These are phyloP conservation scores for Ptychodera flava DNA, from an alignment of 35 echinoderm and acorn worm species.

Conservation along the genomic window DNA sequence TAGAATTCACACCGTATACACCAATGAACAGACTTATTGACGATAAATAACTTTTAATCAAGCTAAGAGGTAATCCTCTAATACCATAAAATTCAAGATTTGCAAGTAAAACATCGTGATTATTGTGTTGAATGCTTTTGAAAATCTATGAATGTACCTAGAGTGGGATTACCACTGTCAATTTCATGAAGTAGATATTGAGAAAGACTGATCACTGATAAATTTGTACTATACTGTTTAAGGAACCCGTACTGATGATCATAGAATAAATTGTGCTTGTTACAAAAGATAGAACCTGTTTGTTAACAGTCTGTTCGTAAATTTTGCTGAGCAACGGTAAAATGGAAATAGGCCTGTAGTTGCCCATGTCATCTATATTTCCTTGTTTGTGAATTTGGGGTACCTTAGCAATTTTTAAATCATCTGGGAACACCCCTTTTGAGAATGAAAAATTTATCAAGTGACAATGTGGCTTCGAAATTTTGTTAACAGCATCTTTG, in stretches of 20 bases:
- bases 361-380: too few species aligned
- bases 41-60: conserved; percentile 3
- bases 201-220: not conserved
- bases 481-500: not conserved
- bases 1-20: too few species aligned
- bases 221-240: not conserved
- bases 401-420: too few species aligned
- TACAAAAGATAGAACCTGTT: too few species aligned
- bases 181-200: too few species aligned
- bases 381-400: not conserved
- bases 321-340: too few species aligned
- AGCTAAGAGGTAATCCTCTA: conserved; percentile 13
- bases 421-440: too few species aligned
- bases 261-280: too few species aligned
- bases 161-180: conserved; percentile 12
- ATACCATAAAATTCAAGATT: conserved; percentile 10
- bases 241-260: not conserved
- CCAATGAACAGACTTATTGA: not conserved
- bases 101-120: not conserved
- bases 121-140: conserved; percentile 6
- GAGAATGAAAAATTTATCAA: too few species aligned
- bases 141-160: conserved; percentile 22
- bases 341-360: too few species aligned
- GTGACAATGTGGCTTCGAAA: conserved; percentile 2
- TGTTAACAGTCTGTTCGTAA: too few species aligned